phyloP scores from a whole-genome alignment of 2,888 invertebrate genomes.

The Drosophila picticornis region DNA sequence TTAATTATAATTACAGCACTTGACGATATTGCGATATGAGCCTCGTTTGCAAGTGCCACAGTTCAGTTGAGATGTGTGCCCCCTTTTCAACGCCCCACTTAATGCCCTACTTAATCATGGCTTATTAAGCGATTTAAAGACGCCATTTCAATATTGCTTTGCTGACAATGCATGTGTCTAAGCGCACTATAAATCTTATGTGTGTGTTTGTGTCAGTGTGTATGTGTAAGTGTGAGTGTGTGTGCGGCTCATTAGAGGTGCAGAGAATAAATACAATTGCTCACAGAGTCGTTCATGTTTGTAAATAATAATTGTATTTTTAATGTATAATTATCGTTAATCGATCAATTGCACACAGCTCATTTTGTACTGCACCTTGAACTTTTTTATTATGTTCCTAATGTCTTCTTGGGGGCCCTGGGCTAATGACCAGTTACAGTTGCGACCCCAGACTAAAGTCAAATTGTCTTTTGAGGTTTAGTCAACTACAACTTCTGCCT shows the following conservation, averaged over 20 bases:
- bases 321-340: constrained; percentile 45
- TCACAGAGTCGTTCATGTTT: constrained; percentile 38
- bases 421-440: constrained; percentile 26
- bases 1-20: constrained; percentile 44
- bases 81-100: constrained; percentile 5
- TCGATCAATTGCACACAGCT: constrained; percentile 42
- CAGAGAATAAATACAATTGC: constrained; percentile 9
- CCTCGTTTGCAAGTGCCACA: constrained; percentile 25
- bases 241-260: constrained; percentile 58
- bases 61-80: neutral
- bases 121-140: constrained; percentile 68
- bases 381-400: constrained; percentile 19
- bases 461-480: neutral
- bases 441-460: neutral
- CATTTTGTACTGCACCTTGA: constrained; percentile 31
- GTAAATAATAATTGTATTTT: constrained; percentile 61
- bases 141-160: constrained; percentile 68
- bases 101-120: constrained; percentile 58
- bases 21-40: constrained; percentile 49
- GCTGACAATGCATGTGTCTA: constrained; percentile 26
- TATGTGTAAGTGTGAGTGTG: neutral
- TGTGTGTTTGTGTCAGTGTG: constrained; percentile 18
- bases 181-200: constrained; percentile 3
- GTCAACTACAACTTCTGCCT: neutral
- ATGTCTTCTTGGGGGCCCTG: constrained; percentile 31